These are phyloP conservation scores for Rhea americana DNA, from an alignment of 2,113 vertebrate species.

Conservation along the genomic window DNA sequence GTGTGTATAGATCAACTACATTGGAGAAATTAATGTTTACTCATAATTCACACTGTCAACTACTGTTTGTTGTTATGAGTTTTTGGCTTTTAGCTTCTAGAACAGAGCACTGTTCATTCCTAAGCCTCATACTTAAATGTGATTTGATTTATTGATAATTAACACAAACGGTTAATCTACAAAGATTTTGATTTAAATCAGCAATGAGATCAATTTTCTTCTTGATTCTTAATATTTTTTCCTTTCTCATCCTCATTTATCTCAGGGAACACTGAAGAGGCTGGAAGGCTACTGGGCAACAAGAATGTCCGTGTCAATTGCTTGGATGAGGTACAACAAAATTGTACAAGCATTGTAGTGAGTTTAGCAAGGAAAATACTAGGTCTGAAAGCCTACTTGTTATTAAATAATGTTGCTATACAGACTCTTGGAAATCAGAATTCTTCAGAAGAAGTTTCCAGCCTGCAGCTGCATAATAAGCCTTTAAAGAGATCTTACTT, in stretches of 20 bases:
- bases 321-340: constrained; percentile 91
- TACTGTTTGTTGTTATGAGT: neutral
- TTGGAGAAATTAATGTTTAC: neutral
- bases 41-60: neutral
- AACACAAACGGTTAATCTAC: neutral
- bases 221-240: neutral
- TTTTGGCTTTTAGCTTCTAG: neutral
- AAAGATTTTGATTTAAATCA: neutral
- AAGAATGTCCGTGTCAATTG: constrained; percentile 96
- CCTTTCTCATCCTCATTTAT: neutral
- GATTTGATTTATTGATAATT: neutral
- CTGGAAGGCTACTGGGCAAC: constrained; percentile 88
- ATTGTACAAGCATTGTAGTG: neutral
- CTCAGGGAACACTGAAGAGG: constrained; percentile 90
- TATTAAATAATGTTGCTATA: neutral
- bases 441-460: neutral
- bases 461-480: neutral
- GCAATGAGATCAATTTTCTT: neutral
- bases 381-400: neutral
- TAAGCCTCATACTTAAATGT: neutral
- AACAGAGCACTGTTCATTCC: neutral
- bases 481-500: neutral
- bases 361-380: neutral
- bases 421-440: neutral
- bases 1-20: neutral